Conservation (phyloP, 2,113 vertebrate genomes). For the Engraulis encrasicolus region DNA sequence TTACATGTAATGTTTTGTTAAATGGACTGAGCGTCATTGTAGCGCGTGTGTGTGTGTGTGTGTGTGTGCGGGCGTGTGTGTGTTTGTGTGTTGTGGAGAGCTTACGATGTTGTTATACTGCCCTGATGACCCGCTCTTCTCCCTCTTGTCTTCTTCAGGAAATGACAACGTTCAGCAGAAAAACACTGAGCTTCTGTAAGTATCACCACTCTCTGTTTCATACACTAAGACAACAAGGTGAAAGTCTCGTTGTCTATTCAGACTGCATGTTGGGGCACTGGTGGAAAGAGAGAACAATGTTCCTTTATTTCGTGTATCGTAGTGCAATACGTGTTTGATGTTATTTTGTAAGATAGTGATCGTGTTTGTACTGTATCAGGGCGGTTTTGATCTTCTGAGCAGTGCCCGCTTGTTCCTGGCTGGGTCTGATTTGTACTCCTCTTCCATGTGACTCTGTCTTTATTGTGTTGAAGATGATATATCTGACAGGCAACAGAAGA, state of each 20-base stretch:
- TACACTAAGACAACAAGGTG: no score
- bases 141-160: constrained; percentile 67
- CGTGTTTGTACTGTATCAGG: neutral
- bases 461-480: neutral
- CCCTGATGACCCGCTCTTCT: neutral
- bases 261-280: neutral
- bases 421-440: neutral
- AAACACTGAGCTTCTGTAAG: constrained; percentile 87
- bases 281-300: neutral
- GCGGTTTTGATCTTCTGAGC: neutral
- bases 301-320: neutral
- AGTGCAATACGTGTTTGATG: neutral
- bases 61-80: neutral
- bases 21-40: no score
- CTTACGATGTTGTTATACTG: no score
- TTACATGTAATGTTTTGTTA: no score
- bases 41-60: no score
- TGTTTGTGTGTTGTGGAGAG: neutral
- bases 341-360: neutral
- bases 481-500: neutral
- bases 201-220: constrained; percentile 35
- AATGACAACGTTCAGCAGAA: constrained; percentile 72
- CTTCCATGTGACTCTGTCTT: neutral
- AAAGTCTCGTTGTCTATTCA: neutral
- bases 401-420: neutral